These are phyloP conservation scores for Pygocentrus nattereri DNA, from an alignment of 2,797 vertebrate genomes.

Conservation along the genomic window DNA sequence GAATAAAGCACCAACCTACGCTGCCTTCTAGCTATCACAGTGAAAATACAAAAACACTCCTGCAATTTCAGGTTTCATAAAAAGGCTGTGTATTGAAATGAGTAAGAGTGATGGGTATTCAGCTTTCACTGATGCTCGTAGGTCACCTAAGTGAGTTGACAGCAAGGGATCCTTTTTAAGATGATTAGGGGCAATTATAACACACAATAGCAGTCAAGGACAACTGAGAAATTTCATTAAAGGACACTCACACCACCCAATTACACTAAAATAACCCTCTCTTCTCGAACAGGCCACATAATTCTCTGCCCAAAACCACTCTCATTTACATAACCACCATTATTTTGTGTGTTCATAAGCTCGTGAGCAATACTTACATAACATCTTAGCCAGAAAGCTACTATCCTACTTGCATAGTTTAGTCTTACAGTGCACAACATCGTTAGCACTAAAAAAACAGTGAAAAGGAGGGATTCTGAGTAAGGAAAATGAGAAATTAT, in stretches of 20 bases:
- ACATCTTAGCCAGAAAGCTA: background rate
- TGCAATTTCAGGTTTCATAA: background rate
- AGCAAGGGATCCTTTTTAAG: constrained; percentile 45
- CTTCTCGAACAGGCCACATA: constrained; percentile 26
- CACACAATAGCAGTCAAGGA: constrained; percentile 39
- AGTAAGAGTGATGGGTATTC: constrained; percentile 10
- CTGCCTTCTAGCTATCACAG: constrained; percentile 19
- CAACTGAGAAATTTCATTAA: constrained; percentile 43
- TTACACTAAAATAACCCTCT: constrained; percentile 37
- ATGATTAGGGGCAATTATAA: constrained; percentile 42
- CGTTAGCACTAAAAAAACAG: background rate
- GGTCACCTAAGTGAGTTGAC: constrained; percentile 22
- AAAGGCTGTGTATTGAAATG: background rate
- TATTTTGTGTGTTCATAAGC: background rate
- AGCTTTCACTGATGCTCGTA: constrained; percentile 28
- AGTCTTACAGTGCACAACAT: background rate
- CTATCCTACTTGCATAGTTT: background rate
- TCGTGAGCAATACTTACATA: constrained; percentile 14
- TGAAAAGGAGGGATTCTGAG: background rate
- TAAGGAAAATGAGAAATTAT: background rate
- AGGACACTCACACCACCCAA: constrained; percentile 40
- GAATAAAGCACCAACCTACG: constrained; percentile 14
- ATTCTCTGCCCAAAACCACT: background rate
- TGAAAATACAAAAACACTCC: constrained; percentile 4
- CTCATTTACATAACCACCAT: constrained; percentile 20